Conservation (phyloP, 2,113 vertebrate genomes). For the Sceloporus tristichus region DNA sequence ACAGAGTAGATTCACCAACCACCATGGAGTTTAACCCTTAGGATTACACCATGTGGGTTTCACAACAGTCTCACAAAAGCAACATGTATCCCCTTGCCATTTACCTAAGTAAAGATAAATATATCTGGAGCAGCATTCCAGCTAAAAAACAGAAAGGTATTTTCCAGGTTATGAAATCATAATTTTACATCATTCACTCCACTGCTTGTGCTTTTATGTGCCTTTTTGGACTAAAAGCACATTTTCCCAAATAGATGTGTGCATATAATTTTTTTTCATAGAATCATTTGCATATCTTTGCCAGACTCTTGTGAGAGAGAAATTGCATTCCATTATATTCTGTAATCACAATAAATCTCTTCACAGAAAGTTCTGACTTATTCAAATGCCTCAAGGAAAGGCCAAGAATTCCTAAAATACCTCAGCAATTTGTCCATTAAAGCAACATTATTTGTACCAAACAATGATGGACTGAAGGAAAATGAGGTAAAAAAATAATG, state of each 20-base stretch:
- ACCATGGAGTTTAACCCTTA: not conserved
- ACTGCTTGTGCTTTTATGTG: not conserved
- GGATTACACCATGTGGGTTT: not conserved
- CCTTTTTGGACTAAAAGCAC: not conserved
- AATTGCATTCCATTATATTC: not conserved
- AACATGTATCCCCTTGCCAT: not conserved
- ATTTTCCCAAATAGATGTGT: not conserved
- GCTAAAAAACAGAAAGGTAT: too few species aligned
- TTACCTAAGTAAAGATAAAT: too few species aligned
- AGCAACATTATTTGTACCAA: constrained; percentile 90
- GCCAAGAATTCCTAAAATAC: constrained; percentile 80
- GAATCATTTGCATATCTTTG: not conserved
- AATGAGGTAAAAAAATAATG: constrained; percentile 80
- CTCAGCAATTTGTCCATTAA: constrained; percentile 81
- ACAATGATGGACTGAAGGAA: constrained; percentile 79
- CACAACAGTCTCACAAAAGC: not conserved
- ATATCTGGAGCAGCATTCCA: too few species aligned
- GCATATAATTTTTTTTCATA: not conserved
- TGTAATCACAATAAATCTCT: constrained; percentile 41
- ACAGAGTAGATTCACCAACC: too few species aligned
- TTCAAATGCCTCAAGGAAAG: constrained; percentile 80
- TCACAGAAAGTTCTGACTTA: constrained; percentile 87
- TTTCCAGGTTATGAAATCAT: not conserved
- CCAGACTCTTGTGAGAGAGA: accelerated
- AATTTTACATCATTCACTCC: too few species aligned